Evolutionary conservation across 2,888 invertebrate genomes (phyloP).

Genomic region (Sminthurinus aureus): DNA sequence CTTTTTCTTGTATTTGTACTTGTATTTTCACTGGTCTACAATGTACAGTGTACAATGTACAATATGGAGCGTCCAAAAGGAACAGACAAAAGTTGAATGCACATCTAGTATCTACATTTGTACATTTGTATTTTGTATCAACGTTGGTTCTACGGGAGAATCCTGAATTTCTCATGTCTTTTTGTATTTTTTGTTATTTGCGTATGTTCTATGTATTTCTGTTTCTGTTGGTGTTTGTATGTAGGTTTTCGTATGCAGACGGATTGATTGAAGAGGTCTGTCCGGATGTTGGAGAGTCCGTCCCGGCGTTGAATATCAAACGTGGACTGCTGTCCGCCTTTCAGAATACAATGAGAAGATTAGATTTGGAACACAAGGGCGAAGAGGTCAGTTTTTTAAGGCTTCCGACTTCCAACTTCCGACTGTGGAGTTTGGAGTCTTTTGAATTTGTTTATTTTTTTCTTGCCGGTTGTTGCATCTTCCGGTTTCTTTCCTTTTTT

Average conservation of each 20-base stretch:
- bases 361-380: constrained; percentile 78
- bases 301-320: constrained; percentile 89
- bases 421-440: neutral
- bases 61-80: neutral
- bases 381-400: constrained; percentile 70
- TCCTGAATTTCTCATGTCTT: too few relatives aligned
- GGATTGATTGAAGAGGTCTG: constrained; percentile 85
- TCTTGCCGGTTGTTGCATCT: neutral
- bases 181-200: neutral
- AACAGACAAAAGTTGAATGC: neutral
- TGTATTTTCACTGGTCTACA: neutral
- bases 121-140: neutral
- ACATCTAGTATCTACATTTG: neutral
- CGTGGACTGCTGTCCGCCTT: constrained; percentile 83
- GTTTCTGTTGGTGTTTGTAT: constrained; percentile 11
- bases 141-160: neutral
- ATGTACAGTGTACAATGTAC: neutral
- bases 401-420: neutral
- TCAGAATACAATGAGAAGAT: constrained; percentile 87
- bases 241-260: constrained; percentile 81
- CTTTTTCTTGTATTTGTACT: neutral
- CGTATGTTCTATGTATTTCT: too few relatives aligned
- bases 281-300: constrained; percentile 74
- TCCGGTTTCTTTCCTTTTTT: neutral
- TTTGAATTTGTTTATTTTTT: neutral